These are phyloP conservation scores for Harpagoxenus sublaevis DNA, from an alignment of 2,888 invertebrate species.

Conservation along the genomic window DNA sequence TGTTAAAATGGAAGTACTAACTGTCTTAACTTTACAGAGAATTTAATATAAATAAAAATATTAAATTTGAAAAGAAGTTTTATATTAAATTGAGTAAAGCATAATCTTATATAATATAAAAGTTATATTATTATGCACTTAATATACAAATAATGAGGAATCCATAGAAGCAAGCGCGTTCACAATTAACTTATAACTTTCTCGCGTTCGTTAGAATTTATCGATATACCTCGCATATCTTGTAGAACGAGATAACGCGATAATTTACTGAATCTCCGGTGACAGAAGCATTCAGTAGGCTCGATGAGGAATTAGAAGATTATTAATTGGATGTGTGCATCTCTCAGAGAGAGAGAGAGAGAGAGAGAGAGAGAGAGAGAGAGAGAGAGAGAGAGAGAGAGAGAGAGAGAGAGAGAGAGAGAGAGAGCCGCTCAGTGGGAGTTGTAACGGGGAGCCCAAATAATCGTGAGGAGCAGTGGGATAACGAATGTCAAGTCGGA, in stretches of 20 bases:
- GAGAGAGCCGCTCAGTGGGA: conserved; percentile 57
- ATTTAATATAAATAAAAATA: background rate
- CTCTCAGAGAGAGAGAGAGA: conserved; percentile 19
- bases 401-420: no score
- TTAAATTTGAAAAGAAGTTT: background rate
- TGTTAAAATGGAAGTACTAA: background rate
- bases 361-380: conserved; percentile 28
- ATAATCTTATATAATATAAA: background rate
- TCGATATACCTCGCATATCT: background rate
- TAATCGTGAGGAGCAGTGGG: background rate
- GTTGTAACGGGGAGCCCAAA: conserved; percentile 17
- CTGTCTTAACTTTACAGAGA: background rate
- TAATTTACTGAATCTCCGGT: conserved; percentile 62
- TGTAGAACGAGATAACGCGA: conserved; percentile 41
- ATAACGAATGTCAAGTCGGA: conserved; percentile 72
- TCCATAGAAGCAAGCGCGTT: background rate
- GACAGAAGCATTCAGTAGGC: conserved; percentile 67
- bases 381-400: conserved; percentile 15
- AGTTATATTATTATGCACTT: background rate
- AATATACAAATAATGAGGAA: background rate
- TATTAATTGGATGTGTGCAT: conserved; percentile 66
- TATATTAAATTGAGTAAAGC: background rate
- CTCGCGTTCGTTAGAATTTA: background rate
- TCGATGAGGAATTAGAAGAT: conserved; percentile 68
- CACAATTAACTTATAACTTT: background rate